Percentiles rank a stretch among this genome's conserved stretches.
These are phyloP conservation scores for Ardeotis arabs DNA, from an alignment of 2,113 vertebrate genomes.

Conservation along the genomic window DNA sequence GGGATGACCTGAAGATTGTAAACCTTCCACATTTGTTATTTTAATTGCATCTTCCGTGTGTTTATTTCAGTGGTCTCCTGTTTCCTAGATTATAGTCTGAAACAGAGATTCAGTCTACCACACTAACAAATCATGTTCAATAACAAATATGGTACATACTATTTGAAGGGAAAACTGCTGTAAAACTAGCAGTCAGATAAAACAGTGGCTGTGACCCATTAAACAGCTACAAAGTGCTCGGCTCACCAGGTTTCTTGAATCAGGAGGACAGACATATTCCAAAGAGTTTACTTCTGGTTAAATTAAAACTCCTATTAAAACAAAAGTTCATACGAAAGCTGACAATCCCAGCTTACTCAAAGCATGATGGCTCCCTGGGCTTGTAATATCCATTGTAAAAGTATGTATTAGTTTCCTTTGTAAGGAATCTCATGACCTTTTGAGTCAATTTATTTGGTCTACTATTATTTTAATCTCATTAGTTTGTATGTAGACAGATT, in stretches of 20 bases:
- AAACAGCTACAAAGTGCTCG: not conserved
- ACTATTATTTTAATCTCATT: not conserved
- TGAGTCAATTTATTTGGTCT: not conserved
- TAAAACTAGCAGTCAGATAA: not conserved
- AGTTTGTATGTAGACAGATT: not conserved
- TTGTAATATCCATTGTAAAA: not conserved
- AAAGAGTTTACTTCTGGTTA: not conserved
- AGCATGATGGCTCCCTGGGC: not conserved
- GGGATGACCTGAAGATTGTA: not conserved
- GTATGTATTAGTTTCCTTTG: not conserved
- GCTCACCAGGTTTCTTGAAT: not conserved
- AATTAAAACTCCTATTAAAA: not conserved
- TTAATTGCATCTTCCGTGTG: not conserved
- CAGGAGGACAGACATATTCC: not conserved
- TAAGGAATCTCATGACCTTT: not conserved
- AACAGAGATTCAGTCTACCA: not conserved
- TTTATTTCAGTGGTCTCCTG: not conserved
- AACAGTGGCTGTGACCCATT: not conserved
- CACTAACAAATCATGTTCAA: not conserved
- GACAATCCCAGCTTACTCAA: not conserved
- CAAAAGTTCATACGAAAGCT: not conserved
- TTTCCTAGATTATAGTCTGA: not conserved
- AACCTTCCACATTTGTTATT: not conserved
- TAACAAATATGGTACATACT: fast-evolving
- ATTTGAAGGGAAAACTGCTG: not conserved